A percentile compares a stretch with the other conserved stretches of the same genome.
Conservation (phyloP, 1,140 invertebrate species). For the Drosophila pruinosa region DNA sequence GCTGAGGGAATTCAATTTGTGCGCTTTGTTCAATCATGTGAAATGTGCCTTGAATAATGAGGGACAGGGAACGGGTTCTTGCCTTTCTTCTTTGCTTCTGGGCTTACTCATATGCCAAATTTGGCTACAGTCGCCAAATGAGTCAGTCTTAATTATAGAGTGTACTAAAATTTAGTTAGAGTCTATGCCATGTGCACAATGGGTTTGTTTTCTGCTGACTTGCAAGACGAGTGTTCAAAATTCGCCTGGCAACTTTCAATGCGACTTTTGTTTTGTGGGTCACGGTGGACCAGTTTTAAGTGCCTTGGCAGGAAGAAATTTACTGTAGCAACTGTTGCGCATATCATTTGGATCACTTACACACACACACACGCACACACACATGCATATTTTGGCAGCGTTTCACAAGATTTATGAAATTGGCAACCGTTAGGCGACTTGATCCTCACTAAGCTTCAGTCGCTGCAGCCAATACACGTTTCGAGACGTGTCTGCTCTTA, state of each 20-base stretch:
- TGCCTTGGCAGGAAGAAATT: conserved; percentile 66
- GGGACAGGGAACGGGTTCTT: background rate
- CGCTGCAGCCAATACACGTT: conserved; percentile 29
- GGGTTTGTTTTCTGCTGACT: background rate
- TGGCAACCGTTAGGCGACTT: conserved; percentile 37
- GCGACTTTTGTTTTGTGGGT: conserved; percentile 54
- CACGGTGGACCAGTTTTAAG: conserved; percentile 69
- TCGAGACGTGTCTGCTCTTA: conserved; percentile 49
- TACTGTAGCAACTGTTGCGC: conserved; percentile 34
- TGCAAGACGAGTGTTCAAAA: conserved; percentile 39
- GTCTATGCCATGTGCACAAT: background rate
- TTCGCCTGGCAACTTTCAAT: conserved; percentile 3
- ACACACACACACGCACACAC: background rate
- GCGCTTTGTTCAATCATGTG: background rate
- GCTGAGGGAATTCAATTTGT: background rate
- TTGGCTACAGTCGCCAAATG: background rate
- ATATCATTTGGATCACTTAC: conserved; percentile 50
- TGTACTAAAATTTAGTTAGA: background rate
- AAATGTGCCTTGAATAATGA: conserved; percentile 8
- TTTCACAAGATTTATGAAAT: conserved; percentile 33
- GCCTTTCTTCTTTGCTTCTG: background rate
- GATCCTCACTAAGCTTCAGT: conserved; percentile 43
- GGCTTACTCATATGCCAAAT: background rate
- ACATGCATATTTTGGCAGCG: background rate
- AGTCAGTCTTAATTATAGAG: background rate